phyloP scores from a whole-genome alignment of 2,113 vertebrate species.

The Thryonomys swinderianus region DNA sequence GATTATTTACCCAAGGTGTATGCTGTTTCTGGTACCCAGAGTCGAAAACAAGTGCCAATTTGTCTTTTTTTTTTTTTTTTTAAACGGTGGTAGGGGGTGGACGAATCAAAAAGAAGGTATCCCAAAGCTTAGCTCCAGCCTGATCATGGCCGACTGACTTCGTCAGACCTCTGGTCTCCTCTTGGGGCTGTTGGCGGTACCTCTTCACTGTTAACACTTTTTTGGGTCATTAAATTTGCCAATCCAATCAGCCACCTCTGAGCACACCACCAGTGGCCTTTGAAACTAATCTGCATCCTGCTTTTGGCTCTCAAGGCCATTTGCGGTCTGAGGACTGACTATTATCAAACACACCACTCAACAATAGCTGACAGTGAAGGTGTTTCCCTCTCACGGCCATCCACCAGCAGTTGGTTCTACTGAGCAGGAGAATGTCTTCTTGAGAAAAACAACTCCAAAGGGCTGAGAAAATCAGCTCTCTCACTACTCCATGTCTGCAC shows the following conservation, averaged over 20 bases:
- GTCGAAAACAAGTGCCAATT: neutral
- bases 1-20: neutral
- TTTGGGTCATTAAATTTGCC: too few species aligned
- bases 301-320: neutral
- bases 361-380: neutral
- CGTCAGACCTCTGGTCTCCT: neutral
- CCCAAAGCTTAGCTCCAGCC: neutral
- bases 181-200: neutral
- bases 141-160: neutral
- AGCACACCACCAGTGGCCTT: neutral
- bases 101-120: neutral
- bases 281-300: neutral
- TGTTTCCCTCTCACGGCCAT: neutral
- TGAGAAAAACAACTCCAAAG: neutral
- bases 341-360: neutral
- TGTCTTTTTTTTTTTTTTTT: too few species aligned
- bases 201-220: neutral
- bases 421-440: neutral
- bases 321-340: neutral
- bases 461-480: neutral
- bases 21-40: neutral
- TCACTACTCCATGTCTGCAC: neutral
- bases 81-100: neutral
- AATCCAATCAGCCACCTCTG: neutral
- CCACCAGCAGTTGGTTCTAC: neutral